Percentiles rank a stretch among this genome's conserved stretches.
Conservation (phyloP, 2,888 invertebrate species). For the Sarcophaga rosellei region DNA sequence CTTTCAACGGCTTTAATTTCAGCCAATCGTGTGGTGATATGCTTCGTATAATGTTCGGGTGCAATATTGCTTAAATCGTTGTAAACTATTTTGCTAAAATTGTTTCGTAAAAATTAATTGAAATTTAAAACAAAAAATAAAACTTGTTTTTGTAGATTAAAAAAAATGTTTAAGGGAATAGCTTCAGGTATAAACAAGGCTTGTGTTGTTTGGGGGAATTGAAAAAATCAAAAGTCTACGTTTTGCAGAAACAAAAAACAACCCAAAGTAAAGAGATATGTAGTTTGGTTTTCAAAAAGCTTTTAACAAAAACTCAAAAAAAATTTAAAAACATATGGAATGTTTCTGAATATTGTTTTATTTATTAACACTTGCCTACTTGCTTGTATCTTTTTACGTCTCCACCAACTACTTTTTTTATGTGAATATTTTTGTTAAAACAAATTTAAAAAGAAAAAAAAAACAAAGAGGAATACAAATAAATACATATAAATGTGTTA, state of each 20-base stretch:
- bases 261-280: constrained; percentile 10
- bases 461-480: constrained; percentile 28
- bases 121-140: constrained; percentile 11
- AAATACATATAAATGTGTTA: not conserved
- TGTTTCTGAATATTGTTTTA: not conserved
- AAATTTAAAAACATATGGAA: not conserved
- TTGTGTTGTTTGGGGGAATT: too few relatives aligned
- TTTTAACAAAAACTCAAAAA: not conserved
- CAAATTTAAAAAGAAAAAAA: constrained; percentile 52
- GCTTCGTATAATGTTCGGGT: constrained; percentile 97
- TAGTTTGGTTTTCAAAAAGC: not conserved
- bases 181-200: too few relatives aligned
- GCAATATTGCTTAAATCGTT: constrained; percentile 95
- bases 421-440: constrained; percentile 27
- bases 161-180: too few relatives aligned
- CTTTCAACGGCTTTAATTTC: constrained; percentile 95
- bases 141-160: constrained; percentile 23
- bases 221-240: not conserved
- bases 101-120: not conserved
- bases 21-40: constrained; percentile 92
- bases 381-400: constrained; percentile 79
- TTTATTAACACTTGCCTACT: constrained; percentile 80
- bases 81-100: constrained; percentile 91
- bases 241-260: constrained; percentile 6
- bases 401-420: constrained; percentile 78